phyloP scores from a whole-genome alignment of 2,113 vertebrate genomes.

The Gracilinanus agilis region DNA sequence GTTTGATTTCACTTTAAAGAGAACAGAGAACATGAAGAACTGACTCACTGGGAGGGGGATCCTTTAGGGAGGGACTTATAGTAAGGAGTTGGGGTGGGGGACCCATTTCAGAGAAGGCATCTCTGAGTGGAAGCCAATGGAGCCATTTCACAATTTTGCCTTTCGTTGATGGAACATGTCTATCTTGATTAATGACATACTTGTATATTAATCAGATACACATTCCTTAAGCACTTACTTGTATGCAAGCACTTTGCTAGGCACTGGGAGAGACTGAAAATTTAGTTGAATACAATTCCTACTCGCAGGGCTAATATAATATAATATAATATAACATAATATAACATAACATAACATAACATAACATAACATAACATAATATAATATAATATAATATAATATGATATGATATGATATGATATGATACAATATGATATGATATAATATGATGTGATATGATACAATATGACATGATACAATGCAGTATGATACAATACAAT shows the following conservation, averaged over 20 bases:
- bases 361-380: no score
- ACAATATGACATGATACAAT: neutral
- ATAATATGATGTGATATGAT: no score
- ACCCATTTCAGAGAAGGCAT: conserved; percentile 28
- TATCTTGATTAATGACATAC: neutral
- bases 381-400: no score
- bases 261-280: neutral
- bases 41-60: neutral
- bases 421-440: no score
- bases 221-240: no score
- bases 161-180: neutral
- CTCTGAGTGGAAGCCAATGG: neutral
- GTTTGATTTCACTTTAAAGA: conserved; percentile 28
- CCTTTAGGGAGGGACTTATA: neutral
- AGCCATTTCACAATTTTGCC: neutral
- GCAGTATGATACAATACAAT: no score
- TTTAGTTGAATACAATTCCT: neutral
- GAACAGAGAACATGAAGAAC: conserved; percentile 22
- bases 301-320: neutral
- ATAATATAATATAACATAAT: neutral
- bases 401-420: no score
- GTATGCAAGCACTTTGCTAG: no score
- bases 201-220: no score
- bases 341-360: no score
- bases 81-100: neutral